Base-by-base conservation (phyloP, 2,888 invertebrate species). In the Athalia rosae region DNA sequence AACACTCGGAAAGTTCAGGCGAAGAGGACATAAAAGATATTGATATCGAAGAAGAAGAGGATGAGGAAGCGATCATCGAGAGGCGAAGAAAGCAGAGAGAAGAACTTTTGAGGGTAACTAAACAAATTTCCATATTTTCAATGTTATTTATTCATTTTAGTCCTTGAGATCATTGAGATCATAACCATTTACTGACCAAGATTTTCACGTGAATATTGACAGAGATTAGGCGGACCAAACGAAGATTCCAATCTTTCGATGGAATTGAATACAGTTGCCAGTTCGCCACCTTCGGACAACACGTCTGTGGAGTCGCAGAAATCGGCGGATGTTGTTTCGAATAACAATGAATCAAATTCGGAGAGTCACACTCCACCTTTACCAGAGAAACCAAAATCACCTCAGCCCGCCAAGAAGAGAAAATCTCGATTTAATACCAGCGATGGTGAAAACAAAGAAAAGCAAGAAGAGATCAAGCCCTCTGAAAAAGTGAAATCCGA, bases 61-160 rank as follows among this genome's bases (percentile, higher is more conserved):
- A 97, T 84, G 98, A 98, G 87, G 97, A 98, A 88, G 95, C 95
- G 83, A 96, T 98, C 83, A 99, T 99, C 87, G 97, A 98, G 88
- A 93, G 93, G 86, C 92, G 97, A 82, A 92, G 98, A 79, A 95
- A 96, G 86, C 95, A 97, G 86, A 92, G 98, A 59, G 97, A 98
- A 89, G 96, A 96, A 87, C 91, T 99, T 5, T 87, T 98, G 78
- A 95, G 95, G 93, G 96, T 96, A 91, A 85, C 80, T 83, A 77
- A n/a, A 48, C 56, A 66, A 45, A 28, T 66, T 48, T 64, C 7
- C 48, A 62, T 7, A 76, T 58, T 7, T 80, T 28, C 28, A 28
- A 56, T 8, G 11, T 59, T 76, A 47, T 56, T 79, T 71, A 71
- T 28, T 28, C 28, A 28, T 0, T 1, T 28, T 28, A 28, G 28